Evolutionary conservation across 2,113 vertebrate genomes (phyloP).

Genomic region (Athene cunicularia): DNA sequence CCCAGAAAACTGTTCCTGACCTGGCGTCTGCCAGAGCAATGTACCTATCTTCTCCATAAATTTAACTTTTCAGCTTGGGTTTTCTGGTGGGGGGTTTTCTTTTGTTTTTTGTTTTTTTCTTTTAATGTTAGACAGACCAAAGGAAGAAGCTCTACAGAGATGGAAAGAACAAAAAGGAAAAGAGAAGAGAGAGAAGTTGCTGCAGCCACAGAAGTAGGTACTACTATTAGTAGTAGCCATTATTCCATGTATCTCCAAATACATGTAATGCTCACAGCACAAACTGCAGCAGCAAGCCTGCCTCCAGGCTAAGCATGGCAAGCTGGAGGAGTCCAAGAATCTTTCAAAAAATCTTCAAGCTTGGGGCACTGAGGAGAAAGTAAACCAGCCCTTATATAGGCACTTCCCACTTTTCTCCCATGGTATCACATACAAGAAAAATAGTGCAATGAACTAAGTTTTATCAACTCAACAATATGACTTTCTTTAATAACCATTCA

Average conservation of each 20-base stretch:
- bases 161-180: neutral
- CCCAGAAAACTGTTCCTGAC: neutral
- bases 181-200: neutral
- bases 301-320: neutral
- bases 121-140: neutral
- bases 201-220: neutral
- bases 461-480: neutral
- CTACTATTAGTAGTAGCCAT: neutral
- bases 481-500: neutral
- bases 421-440: neutral
- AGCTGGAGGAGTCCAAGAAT: neutral
- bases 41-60: neutral
- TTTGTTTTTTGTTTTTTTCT: neutral
- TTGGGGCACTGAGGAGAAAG: neutral
- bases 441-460: neutral
- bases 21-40: neutral
- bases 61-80: neutral
- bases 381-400: neutral
- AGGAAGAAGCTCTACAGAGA: neutral
- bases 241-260: neutral
- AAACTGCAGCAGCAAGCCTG: neutral
- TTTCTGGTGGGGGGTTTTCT: neutral
- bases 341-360: neutral
- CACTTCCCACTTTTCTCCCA: neutral
- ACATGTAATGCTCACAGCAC: neutral